These are phyloP conservation scores for Trachurus trachurus DNA, from an alignment of 2,797 vertebrate species.

Conservation along the genomic window DNA sequence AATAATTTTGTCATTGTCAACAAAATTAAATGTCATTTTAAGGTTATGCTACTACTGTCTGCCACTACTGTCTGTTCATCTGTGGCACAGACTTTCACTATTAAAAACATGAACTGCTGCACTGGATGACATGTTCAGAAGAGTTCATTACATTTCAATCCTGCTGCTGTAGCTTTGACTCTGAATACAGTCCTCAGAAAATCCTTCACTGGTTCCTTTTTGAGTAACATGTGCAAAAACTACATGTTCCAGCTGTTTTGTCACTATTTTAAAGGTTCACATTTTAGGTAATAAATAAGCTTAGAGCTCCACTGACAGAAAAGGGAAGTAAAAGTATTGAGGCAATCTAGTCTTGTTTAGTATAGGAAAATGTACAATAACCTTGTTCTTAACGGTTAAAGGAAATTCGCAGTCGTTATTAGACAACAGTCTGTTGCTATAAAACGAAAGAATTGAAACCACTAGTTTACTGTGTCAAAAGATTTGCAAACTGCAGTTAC, in stretches of 20 bases:
- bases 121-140: background rate
- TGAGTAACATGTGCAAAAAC: background rate
- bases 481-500: background rate
- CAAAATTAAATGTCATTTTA: conserved; percentile 4
- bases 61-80: background rate
- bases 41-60: background rate
- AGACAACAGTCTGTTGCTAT: background rate
- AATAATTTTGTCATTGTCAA: background rate
- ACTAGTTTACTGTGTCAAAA: background rate
- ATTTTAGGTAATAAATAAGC: background rate
- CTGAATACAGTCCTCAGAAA: background rate
- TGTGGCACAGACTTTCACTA: conserved; percentile 2
- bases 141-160: conserved; percentile 12
- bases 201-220: background rate
- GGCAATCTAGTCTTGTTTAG: no score
- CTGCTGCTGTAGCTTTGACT: background rate
- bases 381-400: background rate
- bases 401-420: background rate
- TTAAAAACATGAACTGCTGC: background rate
- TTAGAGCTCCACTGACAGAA: background rate
- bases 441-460: background rate
- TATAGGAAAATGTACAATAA: background rate
- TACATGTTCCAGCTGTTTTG: background rate
- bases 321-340: background rate
- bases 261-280: background rate